phyloP scores from a whole-genome alignment of 2,113 vertebrate genomes.

The Perca fluviatilis region DNA sequence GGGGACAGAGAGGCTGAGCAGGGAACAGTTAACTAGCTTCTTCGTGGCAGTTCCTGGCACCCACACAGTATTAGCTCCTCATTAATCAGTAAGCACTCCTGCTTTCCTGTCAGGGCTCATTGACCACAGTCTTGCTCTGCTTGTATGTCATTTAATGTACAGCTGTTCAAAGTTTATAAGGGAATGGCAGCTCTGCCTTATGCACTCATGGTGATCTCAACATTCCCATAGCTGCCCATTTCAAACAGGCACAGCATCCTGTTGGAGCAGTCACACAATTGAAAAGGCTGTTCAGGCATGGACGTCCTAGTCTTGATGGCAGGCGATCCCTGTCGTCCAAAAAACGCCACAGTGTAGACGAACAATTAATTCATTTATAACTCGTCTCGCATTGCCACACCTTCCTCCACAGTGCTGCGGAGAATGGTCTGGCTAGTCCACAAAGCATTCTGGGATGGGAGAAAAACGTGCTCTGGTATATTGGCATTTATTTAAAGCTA shows the following conservation, averaged over 20 bases:
- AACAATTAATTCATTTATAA: too few relatives aligned
- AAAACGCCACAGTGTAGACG: too few relatives aligned
- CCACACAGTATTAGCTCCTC: background rate
- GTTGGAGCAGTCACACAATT: background rate
- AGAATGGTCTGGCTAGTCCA: too few relatives aligned
- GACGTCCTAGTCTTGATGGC: too few relatives aligned
- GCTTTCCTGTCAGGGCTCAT: background rate
- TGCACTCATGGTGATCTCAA: constrained; percentile 6
- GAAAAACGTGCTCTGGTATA: too few relatives aligned
- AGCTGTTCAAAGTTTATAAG: constrained; percentile 27
- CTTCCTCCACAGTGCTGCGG: too few relatives aligned
- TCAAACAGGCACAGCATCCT: background rate
- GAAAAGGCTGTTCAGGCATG: background rate
- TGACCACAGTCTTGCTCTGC: background rate
- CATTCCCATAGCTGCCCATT: background rate
- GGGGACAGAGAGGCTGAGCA: background rate
- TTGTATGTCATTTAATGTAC: background rate
- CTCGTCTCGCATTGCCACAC: too few relatives aligned
- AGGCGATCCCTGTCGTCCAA: too few relatives aligned
- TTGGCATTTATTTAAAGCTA: too few relatives aligned
- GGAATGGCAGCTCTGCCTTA: background rate
- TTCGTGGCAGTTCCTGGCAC: background rate
- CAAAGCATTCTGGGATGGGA: too few relatives aligned
- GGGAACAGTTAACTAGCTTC: background rate
- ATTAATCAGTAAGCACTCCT: constrained; percentile 3